Percentiles rank a stretch among this genome's conserved stretches.
Conservation (phyloP, 2,888 invertebrate species). For the Drosophila prolongata region DNA sequence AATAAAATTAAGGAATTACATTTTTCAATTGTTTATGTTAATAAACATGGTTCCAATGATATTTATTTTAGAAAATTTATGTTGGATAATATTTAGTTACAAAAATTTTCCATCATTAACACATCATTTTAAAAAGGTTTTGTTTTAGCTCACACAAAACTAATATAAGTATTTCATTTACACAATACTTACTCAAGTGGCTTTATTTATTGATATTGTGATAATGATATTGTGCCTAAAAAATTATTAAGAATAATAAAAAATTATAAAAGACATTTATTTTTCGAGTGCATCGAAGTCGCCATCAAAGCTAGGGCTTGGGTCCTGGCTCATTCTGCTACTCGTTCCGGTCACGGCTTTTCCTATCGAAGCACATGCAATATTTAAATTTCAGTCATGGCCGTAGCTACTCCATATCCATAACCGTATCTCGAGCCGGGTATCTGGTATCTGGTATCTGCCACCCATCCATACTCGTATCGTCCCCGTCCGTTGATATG, state of each 20-base stretch:
- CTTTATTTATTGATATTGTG: too few species aligned
- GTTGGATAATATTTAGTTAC: too few species aligned
- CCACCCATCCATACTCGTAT: conserved; percentile 23
- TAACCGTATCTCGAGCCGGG: conserved; percentile 30
- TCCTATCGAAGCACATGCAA: conserved; percentile 60
- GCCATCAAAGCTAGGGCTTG: conserved; percentile 9
- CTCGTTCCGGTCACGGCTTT: conserved; percentile 43
- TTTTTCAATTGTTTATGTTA: too few species aligned
- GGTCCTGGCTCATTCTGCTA: conserved; percentile 4
- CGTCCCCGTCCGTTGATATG: conserved; percentile 64
- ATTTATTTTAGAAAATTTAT: too few species aligned
- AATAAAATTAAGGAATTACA: too few species aligned
- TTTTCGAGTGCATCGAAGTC: conserved; percentile 35
- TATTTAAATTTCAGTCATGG: conserved; percentile 69
- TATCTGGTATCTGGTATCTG: conserved; percentile 43
- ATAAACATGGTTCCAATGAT: too few species aligned
- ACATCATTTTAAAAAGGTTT: too few species aligned
- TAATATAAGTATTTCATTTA: too few species aligned
- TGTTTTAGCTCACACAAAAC: too few species aligned
- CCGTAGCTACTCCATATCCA: conserved; percentile 46
- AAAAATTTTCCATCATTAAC: too few species aligned
- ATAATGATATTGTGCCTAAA: too few species aligned
- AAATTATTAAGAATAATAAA: too few species aligned
- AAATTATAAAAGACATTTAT: neutral
- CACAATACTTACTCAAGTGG: neutral